Percentiles rank a stretch among this genome's conserved stretches.
Evolutionary conservation across 2,888 invertebrate genomes (phyloP).

Genomic region (Doris montereyensis): DNA sequence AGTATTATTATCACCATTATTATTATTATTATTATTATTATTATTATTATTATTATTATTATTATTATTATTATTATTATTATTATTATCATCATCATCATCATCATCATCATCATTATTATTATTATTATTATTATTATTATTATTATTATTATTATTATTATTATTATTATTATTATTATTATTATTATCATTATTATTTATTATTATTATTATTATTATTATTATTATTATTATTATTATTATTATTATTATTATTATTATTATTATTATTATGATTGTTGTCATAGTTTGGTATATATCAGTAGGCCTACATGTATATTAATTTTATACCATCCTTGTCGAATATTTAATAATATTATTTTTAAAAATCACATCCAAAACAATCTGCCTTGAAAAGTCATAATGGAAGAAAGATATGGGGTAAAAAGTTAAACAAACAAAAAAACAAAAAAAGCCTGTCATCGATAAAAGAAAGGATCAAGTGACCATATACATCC

Average conservation of each 20-base stretch:
- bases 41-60: background rate
- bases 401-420: too few relatives aligned
- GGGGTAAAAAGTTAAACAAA: too few relatives aligned
- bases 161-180: background rate
- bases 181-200: background rate
- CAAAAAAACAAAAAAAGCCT: too few relatives aligned
- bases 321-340: background rate
- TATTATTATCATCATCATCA: background rate
- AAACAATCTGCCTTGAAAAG: too few relatives aligned
- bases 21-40: constrained; percentile 6
- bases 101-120: background rate
- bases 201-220: background rate
- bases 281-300: background rate
- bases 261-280: background rate
- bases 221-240: background rate
- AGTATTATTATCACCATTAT: background rate
- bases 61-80: background rate
- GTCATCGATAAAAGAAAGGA: too few relatives aligned
- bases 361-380: too few relatives aligned
- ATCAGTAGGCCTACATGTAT: background rate
- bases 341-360: too few relatives aligned
- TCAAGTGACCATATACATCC: too few relatives aligned
- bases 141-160: background rate
- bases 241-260: background rate
- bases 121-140: background rate